Percentiles rank a stretch among this genome's conserved stretches.
These are phyloP conservation scores for Diplazon laetatorius DNA, from an alignment of 2,888 invertebrate genomes.

Conservation along the genomic window DNA sequence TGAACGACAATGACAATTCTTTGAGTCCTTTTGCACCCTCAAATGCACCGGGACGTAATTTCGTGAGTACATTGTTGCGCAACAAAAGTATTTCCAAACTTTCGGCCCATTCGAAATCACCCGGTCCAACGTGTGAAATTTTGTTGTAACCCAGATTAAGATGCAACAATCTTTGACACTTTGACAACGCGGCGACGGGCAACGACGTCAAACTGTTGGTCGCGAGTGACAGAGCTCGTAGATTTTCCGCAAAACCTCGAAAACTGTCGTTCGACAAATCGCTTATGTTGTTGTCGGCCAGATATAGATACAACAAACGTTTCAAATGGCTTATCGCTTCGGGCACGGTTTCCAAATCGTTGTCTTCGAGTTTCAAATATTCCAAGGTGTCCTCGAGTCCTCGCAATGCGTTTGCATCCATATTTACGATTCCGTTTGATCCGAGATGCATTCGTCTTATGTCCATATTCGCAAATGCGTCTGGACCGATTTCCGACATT, in stretches of 20 bases:
- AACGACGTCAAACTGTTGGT: slow-evolving; percentile 91
- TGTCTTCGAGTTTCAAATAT: slow-evolving; percentile 92
- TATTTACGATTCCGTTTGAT: slow-evolving; percentile 88
- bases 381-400: slow-evolving; percentile 90
- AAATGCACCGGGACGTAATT: slow-evolving; percentile 79
- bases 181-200: slow-evolving; percentile 87
- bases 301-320: slow-evolving; percentile 90
- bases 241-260: slow-evolving; percentile 84
- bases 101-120: slow-evolving; percentile 92
- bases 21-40: slow-evolving; percentile 88
- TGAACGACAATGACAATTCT: slow-evolving; percentile 95
- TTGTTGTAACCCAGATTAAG: slow-evolving; percentile 95
- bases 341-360: slow-evolving; percentile 88
- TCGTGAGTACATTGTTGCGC: slow-evolving; percentile 92
- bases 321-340: slow-evolving; percentile 87
- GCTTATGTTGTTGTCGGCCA: slow-evolving; percentile 90
- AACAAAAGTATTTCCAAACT: slow-evolving; percentile 91
- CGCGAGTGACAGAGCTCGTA: slow-evolving; percentile 91
- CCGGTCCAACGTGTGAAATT: slow-evolving; percentile 89
- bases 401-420: slow-evolving; percentile 89
- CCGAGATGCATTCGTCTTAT: slow-evolving; percentile 91
- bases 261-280: slow-evolving; percentile 87
- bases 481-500: slow-evolving; percentile 86
- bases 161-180: slow-evolving; percentile 91
- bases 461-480: slow-evolving; percentile 88